Base-by-base conservation (phyloP, 2,888 invertebrate genomes). In the Bellardia bayeri region DNA sequence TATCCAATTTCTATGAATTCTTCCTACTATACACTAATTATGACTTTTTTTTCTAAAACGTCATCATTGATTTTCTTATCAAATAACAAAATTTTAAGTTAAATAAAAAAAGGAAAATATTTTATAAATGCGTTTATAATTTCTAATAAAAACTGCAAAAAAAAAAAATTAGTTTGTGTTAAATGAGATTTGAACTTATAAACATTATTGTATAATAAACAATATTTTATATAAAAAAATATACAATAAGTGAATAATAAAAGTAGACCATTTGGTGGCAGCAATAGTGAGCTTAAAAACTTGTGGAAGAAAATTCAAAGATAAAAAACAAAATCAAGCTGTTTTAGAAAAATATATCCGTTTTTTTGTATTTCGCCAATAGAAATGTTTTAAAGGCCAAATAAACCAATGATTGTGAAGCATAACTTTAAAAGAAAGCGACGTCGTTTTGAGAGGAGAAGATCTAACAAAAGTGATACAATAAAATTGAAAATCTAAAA, bases 41-140 rank as follows among this genome's bases (percentile, higher is more conserved):
- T 40, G 49, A 56, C 45, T 33, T 30, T 49, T 69, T 37, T 42
- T 66, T 82, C 33, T 14, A 75, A 51, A 33, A 33, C 14, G 58
- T 11, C 51, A 64, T 13, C 64, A 56, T 42, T 16, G 78, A 40
- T 14, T 81, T 76, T 82, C 49, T 69, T 85, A 82, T 89, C 90
- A 89, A 86, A 69, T 23, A 88, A 85, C 79, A 82, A 88, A 90
- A 89, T 89, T 88, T 75, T 9, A 84, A 87, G 89, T 90, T 74
- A 45, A 45, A 45, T 86, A 86, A 84, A 87, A 83, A 85, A 85
- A 71, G 66, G 83, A 85, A 80, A 79, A 79, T 86, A n/a, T 82
- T 71, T 71, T 71, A 45, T 75, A 61, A 75, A 68, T 74, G n/a
- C n/a, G n/a, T 82, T 76, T 69, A 76, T 76, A 66, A 74, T 82